phyloP scores from a whole-genome alignment of 2,888 invertebrate species.

The Harmothoe impar region DNA sequence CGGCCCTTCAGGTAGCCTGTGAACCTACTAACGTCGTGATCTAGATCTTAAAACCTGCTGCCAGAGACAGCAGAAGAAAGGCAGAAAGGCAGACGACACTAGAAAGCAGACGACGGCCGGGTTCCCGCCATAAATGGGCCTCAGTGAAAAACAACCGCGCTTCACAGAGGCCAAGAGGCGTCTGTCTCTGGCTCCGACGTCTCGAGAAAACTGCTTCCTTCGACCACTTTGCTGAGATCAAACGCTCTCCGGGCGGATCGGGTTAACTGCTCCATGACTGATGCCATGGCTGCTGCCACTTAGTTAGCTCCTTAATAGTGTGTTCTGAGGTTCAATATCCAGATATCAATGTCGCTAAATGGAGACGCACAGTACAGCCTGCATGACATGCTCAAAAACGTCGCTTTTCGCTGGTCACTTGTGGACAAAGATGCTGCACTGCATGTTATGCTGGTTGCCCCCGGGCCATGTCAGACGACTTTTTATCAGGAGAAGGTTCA shows the following conservation, averaged over 20 bases:
- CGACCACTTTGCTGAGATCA: slow-evolving; percentile 27
- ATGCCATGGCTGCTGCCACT: slow-evolving; percentile 23
- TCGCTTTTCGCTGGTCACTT: slow-evolving; percentile 17
- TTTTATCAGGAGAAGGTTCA: not conserved
- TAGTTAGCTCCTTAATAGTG: slow-evolving; percentile 10
- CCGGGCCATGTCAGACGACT: not conserved
- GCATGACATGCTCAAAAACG: slow-evolving; percentile 29
- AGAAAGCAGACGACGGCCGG: not conserved
- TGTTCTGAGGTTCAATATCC: not conserved
- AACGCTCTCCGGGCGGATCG: not conserved
- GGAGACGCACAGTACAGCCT: not conserved
- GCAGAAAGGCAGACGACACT: slow-evolving; percentile 27
- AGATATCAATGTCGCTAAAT: slow-evolving; percentile 48
- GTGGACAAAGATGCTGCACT: slow-evolving; percentile 13
- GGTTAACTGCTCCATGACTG: slow-evolving; percentile 40
- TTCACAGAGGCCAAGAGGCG: slow-evolving; percentile 11
- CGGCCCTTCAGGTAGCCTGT: not conserved
- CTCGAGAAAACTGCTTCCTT: slow-evolving; percentile 41
- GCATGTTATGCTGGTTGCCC: not conserved
- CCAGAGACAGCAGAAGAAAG: slow-evolving; percentile 5
- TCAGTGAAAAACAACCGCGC: slow-evolving; percentile 51
- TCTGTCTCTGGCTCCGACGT: slow-evolving; percentile 7
- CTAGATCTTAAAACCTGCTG: not conserved
- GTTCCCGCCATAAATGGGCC: slow-evolving; percentile 53
- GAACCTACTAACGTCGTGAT: not conserved